Conservation (phyloP, 2,113 vertebrate genomes). For the Arvicanthis niloticus region DNA sequence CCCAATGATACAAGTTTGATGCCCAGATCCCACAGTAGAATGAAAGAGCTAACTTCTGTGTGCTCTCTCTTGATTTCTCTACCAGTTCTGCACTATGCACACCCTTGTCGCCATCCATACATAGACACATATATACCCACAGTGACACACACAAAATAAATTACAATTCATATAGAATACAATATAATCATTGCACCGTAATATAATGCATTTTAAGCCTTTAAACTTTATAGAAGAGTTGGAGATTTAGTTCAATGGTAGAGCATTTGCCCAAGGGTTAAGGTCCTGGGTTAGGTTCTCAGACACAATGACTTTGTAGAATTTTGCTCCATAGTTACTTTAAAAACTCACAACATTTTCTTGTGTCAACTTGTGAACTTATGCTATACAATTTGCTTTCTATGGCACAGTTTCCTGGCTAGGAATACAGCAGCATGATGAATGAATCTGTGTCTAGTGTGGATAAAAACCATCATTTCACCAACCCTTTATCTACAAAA, state of each 20-base stretch:
- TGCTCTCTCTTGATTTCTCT: background rate
- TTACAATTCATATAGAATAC: background rate
- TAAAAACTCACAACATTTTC: background rate
- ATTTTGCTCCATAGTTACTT: background rate
- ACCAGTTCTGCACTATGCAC: background rate
- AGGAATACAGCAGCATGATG: background rate
- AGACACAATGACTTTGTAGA: background rate
- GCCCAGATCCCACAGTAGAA: background rate
- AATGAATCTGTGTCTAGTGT: conserved; percentile 21
- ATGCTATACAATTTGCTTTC: background rate
- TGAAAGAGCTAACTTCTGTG: background rate
- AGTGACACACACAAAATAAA: background rate
- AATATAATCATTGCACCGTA: background rate
- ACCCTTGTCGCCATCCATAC: background rate
- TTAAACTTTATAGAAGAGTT: background rate
- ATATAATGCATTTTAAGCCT: background rate
- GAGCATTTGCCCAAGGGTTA: no score
- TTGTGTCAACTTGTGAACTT: background rate
- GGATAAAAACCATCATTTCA: background rate
- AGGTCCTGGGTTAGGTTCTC: no score
- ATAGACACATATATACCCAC: background rate
- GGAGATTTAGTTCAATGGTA: no score
- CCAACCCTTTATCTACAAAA: conserved; percentile 39
- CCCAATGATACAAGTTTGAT: background rate
- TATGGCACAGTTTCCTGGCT: background rate